These are phyloP conservation scores for Xestoiulus laeticollis DNA, from an alignment of 2,888 invertebrate species.

Conservation along the genomic window DNA sequence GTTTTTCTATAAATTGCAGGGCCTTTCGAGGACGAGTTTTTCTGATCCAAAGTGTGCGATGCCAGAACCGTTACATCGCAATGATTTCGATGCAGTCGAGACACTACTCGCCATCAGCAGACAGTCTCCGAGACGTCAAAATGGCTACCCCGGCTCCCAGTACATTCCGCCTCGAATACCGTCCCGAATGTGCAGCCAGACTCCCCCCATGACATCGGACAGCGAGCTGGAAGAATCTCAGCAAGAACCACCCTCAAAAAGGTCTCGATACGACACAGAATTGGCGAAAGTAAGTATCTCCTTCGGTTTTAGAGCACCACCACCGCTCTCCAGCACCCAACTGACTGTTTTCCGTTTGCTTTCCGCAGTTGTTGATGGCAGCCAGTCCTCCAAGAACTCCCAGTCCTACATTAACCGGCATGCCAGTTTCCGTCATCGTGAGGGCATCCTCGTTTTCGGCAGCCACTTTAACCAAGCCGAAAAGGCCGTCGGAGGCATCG, in stretches of 20 bases:
- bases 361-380: conserved; percentile 62
- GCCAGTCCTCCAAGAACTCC: conserved; percentile 58
- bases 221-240: conserved; percentile 72
- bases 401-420: conserved; percentile 59
- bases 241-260: conserved; percentile 68
- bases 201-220: conserved; percentile 87
- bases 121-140: conserved; percentile 51
- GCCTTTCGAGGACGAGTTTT: background rate
- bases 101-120: conserved; percentile 63
- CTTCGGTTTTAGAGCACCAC: background rate
- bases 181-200: conserved; percentile 65
- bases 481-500: background rate
- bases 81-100: conserved; percentile 63
- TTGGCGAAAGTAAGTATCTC: conserved; percentile 57
- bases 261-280: conserved; percentile 56
- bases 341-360: conserved; percentile 44
- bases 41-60: conserved; percentile 1
- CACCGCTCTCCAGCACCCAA: background rate
- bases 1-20: conserved; percentile 2
- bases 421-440: conserved; percentile 82
- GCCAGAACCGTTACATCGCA: conserved; percentile 1
- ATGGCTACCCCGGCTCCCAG: conserved; percentile 42
- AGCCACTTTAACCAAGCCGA: conserved; percentile 42
- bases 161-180: conserved; percentile 57
- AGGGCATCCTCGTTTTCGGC: conserved; percentile 73